A percentile compares a stretch with the other conserved stretches of the same genome.
Evolutionary conservation across 2,797 vertebrate genomes (phyloP).

Genomic region (Clarias platycephalus): DNA sequence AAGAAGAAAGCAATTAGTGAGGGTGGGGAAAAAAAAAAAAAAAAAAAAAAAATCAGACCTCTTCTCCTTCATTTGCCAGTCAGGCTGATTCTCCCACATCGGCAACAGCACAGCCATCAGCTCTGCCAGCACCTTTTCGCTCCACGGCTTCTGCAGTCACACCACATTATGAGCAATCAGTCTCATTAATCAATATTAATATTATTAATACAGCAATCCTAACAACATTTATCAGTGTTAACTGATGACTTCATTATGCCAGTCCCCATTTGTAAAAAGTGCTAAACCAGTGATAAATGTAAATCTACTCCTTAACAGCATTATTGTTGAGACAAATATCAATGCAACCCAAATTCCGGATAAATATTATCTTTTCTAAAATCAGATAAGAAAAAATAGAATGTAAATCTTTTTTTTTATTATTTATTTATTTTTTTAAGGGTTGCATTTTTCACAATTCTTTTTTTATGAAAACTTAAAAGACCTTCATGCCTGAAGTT

Average conservation of each 20-base stretch:
- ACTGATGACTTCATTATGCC: background rate
- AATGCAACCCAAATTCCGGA: background rate
- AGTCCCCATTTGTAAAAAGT: background rate
- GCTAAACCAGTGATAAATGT: background rate
- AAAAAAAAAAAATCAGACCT: slow-evolving; percentile 66
- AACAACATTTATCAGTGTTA: background rate
- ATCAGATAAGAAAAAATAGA: too few relatives aligned
- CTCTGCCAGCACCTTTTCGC: slow-evolving; percentile 70
- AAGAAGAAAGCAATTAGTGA: background rate
- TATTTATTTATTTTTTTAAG: too few relatives aligned
- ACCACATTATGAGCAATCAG: slow-evolving; percentile 19
- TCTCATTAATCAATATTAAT: slow-evolving; percentile 24
- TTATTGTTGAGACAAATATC: background rate
- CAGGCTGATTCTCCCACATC: slow-evolving; percentile 77
- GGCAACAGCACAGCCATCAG: slow-evolving; percentile 71
- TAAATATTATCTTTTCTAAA: background rate
- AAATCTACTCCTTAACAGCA: background rate
- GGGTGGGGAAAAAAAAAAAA: background rate
- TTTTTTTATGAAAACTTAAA: background rate
- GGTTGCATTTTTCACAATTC: too few relatives aligned
- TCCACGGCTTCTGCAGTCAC: slow-evolving; percentile 74
- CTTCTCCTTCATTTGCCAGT: slow-evolving; percentile 68
- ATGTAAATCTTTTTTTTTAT: background rate
- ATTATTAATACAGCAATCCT: slow-evolving; percentile 33
- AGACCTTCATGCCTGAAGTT: background rate